Evolutionary conservation across 2,797 vertebrate genomes (phyloP).

Genomic region (Geotria australis): DNA sequence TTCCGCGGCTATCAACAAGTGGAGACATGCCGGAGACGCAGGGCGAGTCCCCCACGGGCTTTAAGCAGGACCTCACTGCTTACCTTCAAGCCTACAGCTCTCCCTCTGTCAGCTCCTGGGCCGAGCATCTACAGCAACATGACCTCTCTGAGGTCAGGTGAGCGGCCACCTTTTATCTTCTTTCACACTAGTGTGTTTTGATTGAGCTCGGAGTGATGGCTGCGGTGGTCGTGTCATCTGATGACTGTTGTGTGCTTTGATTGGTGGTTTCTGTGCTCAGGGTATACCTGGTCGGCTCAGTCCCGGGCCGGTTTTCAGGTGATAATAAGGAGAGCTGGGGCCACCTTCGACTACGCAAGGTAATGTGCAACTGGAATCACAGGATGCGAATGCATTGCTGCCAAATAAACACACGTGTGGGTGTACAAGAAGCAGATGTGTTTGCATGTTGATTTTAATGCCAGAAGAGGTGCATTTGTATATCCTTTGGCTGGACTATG

Average conservation of each 20-base stretch:
- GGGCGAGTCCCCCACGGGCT: constrained; percentile 58
- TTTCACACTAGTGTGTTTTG: neutral
- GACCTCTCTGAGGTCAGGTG: constrained; percentile 60
- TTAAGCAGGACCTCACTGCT: constrained; percentile 53
- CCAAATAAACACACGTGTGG: no score
- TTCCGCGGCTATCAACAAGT: constrained; percentile 23
- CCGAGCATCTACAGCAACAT: constrained; percentile 39
- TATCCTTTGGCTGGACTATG: no score
- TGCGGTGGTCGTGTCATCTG: no score
- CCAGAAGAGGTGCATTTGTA: no score
- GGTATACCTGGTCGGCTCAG: constrained; percentile 60
- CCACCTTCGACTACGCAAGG: constrained; percentile 71
- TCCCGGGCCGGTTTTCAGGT: constrained; percentile 60
- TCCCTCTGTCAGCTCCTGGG: constrained; percentile 39
- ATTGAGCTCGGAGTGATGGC: neutral
- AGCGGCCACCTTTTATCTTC: neutral
- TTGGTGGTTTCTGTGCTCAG: constrained; percentile 7
- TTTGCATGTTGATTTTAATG: no score
- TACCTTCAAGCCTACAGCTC: constrained; percentile 44
- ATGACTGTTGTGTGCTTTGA: neutral
- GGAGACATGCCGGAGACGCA: constrained; percentile 13
- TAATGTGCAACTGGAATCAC: constrained; percentile 5
- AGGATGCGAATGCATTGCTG: no score
- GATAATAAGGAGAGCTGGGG: constrained; percentile 71
- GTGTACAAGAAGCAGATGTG: no score